phyloP scores from a whole-genome alignment of 2,888 invertebrate species.

The Catocala fraxini region DNA sequence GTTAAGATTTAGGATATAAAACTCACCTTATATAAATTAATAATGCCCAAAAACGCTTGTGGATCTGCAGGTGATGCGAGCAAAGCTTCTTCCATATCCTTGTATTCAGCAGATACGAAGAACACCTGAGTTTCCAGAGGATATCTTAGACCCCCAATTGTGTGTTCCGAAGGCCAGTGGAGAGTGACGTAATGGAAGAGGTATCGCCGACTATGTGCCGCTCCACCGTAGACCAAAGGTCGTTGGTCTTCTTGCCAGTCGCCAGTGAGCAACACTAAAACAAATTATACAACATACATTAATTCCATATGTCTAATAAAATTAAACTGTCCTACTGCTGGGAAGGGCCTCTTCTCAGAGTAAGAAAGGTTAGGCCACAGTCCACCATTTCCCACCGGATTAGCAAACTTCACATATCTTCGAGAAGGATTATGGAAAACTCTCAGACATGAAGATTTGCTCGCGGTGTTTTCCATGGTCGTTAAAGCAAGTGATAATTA shows the following conservation, averaged over 20 bases:
- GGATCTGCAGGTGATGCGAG: conserved; percentile 60
- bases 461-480: too few species aligned
- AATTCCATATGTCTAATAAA: too few species aligned
- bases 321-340: too few species aligned
- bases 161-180: conserved; percentile 76
- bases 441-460: too few species aligned
- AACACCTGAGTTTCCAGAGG: conserved; percentile 72
- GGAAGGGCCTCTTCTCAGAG: too few species aligned
- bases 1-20: too few species aligned
- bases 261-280: conserved; percentile 66
- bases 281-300: not conserved
- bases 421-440: too few species aligned
- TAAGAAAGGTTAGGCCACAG: too few species aligned
- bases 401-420: too few species aligned
- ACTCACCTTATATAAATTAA: conserved; percentile 69
- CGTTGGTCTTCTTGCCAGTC: conserved; percentile 57
- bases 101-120: conserved; percentile 71
- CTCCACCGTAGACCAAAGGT: conserved; percentile 72
- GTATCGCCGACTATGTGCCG: conserved; percentile 72
- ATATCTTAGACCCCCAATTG: conserved; percentile 61
- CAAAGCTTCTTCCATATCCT: conserved; percentile 59
- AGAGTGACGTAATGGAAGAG: conserved; percentile 69
- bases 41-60: conserved; percentile 68
- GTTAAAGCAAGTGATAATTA: too few species aligned
- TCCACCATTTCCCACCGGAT: too few species aligned